phyloP scores from a whole-genome alignment of 2,888 invertebrate species.

The Linnaemya vulpina region DNA sequence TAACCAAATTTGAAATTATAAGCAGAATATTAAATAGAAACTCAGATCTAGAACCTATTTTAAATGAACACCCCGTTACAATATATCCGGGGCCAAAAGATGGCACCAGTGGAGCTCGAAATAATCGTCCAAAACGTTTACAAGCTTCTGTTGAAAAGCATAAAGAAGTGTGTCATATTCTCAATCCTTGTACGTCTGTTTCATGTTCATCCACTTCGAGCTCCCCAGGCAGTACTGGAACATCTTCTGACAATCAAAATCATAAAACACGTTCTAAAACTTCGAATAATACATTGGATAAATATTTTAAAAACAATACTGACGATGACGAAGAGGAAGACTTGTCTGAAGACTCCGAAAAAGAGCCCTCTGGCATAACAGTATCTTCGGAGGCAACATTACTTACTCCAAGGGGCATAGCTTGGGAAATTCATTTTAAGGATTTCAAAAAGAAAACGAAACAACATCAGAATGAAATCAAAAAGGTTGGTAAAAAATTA shows the following conservation, averaged over 20 bases:
- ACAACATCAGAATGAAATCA: conserved; percentile 52
- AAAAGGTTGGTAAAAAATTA: conserved; percentile 44
- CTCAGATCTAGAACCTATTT: conserved; percentile 79
- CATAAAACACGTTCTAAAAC: conserved; percentile 74
- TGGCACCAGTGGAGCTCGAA: conserved; percentile 75
- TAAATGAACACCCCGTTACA: conserved; percentile 87
- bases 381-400: conserved; percentile 82
- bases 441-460: conserved; percentile 79
- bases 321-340: conserved; percentile 84
- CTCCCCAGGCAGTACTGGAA: conserved; percentile 67
- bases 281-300: conserved; percentile 75
- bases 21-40: conserved; percentile 24
- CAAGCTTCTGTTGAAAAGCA: conserved; percentile 88
- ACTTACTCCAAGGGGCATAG: conserved; percentile 87
- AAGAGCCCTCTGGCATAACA: conserved; percentile 85
- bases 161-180: conserved; percentile 89
- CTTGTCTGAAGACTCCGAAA: conserved; percentile 93
- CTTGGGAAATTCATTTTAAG: conserved; percentile 93
- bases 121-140: conserved; percentile 75
- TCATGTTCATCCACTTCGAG: conserved; percentile 75
- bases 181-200: conserved; percentile 77
- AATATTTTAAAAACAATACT: conserved; percentile 80
- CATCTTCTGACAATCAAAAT: conserved; percentile 67
- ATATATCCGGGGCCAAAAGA: conserved; percentile 85
- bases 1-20: background rate